A percentile compares a stretch with the other conserved stretches of the same genome.
phyloP scores from a whole-genome alignment of 2,888 invertebrate species.

The Synanthedon formicaeformis region DNA sequence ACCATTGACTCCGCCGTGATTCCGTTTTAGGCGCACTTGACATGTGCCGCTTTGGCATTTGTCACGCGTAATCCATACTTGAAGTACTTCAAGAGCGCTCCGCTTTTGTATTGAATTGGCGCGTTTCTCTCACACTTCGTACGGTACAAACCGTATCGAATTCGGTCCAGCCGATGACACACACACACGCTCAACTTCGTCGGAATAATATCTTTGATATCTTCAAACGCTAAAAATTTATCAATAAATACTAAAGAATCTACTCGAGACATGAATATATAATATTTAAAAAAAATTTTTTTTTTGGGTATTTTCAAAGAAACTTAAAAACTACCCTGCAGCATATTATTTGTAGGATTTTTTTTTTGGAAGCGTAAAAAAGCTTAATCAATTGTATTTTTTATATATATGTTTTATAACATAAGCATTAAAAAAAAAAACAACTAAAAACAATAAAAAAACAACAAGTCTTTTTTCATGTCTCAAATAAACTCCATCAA shows the following conservation, averaged over 20 bases:
- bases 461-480: neutral
- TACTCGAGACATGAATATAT: neutral
- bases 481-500: neutral
- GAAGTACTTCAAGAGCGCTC: neutral
- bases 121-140: neutral
- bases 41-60: too few species aligned
- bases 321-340: too few species aligned
- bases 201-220: neutral
- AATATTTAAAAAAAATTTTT: too few species aligned
- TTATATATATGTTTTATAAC: neutral
- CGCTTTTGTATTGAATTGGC: neutral
- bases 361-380: neutral
- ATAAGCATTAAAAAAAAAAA: neutral
- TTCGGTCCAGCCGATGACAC: neutral
- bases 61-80: too few species aligned
- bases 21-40: too few species aligned
- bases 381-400: neutral
- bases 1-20: too few species aligned
- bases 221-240: neutral
- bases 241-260: neutral
- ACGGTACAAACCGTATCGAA: neutral
- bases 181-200: neutral
- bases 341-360: too few species aligned
- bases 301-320: too few species aligned
- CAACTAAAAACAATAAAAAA: neutral